Conservation (phyloP, 1,140 invertebrate species). For the Drosophila asahinai region DNA sequence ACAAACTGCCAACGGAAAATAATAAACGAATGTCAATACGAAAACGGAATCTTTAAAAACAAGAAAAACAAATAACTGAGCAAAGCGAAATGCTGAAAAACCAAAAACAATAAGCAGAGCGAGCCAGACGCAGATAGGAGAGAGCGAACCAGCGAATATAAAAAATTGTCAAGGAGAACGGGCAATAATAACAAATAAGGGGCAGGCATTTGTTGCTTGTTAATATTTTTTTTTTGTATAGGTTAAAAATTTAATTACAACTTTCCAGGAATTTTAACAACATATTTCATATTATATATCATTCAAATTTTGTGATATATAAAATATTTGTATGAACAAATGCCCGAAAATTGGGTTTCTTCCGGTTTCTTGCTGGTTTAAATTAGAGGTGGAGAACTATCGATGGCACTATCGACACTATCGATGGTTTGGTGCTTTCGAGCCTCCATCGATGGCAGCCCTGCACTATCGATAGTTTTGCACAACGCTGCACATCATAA, state of each 20-base stretch:
- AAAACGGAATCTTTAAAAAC: slow-evolving; percentile 78
- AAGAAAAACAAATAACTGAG: slow-evolving; percentile 81
- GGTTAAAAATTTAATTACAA: neutral
- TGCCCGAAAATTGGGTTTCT: neutral
- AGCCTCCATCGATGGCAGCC: too few relatives aligned
- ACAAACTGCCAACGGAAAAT: slow-evolving; percentile 32
- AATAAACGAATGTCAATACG: slow-evolving; percentile 73
- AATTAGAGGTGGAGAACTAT: neutral
- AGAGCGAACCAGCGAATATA: slow-evolving; percentile 5
- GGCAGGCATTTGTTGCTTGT: slow-evolving; percentile 15
- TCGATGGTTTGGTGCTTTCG: too few relatives aligned
- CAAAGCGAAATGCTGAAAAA: slow-evolving; percentile 76
- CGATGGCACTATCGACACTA: too few relatives aligned
- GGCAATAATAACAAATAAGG: slow-evolving; percentile 16
- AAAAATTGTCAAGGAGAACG: slow-evolving; percentile 31
- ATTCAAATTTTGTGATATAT: neutral
- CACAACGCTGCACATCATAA: too few relatives aligned
- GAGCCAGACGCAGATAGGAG: slow-evolving; percentile 9
- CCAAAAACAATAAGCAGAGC: slow-evolving; percentile 42
- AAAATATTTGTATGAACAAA: too few relatives aligned
- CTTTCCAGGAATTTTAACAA: neutral
- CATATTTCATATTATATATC: too few relatives aligned
- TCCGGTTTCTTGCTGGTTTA: slow-evolving; percentile 1
- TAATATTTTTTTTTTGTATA: neutral
- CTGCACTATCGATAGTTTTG: too few relatives aligned